phyloP scores from a whole-genome alignment of 2,113 vertebrate genomes.

The Syngnathus floridae region DNA sequence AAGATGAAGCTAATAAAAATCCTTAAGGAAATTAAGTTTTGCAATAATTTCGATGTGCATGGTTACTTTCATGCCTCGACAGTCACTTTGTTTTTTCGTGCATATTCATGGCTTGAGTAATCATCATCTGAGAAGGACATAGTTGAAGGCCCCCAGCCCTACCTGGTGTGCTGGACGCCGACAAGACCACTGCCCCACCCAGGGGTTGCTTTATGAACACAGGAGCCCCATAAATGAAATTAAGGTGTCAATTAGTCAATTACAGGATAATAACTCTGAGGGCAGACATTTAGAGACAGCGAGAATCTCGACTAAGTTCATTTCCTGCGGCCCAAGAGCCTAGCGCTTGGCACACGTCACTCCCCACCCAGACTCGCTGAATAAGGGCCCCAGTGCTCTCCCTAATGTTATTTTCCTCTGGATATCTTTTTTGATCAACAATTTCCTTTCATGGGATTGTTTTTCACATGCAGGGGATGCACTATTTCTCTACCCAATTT shows the following conservation, averaged over 20 bases:
- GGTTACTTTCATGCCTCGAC: conserved; percentile 63
- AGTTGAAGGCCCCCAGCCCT: conserved; percentile 51
- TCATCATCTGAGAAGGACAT: conserved; percentile 53
- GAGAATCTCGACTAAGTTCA: conserved; percentile 76
- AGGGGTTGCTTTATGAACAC: conserved; percentile 74
- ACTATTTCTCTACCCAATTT: conserved; percentile 97
- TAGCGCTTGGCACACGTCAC: conserved; percentile 71
- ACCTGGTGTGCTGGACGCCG: conserved; percentile 64
- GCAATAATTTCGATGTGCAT: background rate
- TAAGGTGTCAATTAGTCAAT: conserved; percentile 84
- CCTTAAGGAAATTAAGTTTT: no score
- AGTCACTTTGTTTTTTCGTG: conserved; percentile 66
- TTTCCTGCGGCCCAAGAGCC: conserved; percentile 74
- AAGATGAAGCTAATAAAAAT: no score
- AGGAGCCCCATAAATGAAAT: conserved; percentile 81
- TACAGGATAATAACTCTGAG: conserved; percentile 76
- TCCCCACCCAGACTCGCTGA: conserved; percentile 68
- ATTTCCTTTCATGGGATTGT: conserved; percentile 79
- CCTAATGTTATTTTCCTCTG: conserved; percentile 76
- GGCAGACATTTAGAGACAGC: conserved; percentile 77
- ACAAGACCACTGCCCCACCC: conserved; percentile 71
- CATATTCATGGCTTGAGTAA: conserved; percentile 69
- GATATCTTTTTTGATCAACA: conserved; percentile 80
- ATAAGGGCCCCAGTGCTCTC: conserved; percentile 68
- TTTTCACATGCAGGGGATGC: conserved; percentile 87